phyloP scores from a whole-genome alignment of 2,113 vertebrate genomes.

The Syrrhaptes paradoxus region DNA sequence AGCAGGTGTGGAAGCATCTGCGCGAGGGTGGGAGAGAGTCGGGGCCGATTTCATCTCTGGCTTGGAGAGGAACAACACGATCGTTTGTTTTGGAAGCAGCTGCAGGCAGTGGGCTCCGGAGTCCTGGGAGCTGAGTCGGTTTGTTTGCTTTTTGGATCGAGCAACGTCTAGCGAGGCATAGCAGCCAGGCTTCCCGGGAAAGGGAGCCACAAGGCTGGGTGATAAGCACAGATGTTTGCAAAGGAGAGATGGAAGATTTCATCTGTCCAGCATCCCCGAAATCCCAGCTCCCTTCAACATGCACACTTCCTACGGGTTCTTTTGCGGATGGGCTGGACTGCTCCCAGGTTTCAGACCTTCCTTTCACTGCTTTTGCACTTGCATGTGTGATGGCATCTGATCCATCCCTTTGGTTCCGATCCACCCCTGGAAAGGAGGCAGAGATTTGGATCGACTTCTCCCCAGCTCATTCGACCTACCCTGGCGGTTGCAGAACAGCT shows the following conservation, averaged over 20 bases:
- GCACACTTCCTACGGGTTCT: neutral
- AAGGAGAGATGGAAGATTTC: neutral
- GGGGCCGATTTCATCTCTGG: neutral
- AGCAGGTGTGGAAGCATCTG: conserved; percentile 54
- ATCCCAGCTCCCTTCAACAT: neutral
- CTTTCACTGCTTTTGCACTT: neutral
- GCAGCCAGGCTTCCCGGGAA: conserved; percentile 34
- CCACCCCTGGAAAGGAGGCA: neutral
- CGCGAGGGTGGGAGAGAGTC: neutral
- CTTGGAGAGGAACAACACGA: neutral
- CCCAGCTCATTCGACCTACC: neutral
- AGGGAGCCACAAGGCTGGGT: conserved; percentile 35
- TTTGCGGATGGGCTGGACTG: neutral
- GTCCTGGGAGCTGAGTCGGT: conserved; percentile 45
- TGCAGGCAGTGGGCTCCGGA: conserved; percentile 33
- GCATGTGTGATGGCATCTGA: neutral
- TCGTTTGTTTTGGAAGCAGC: conserved; percentile 55
- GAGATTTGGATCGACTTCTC: neutral
- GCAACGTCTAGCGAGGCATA: conserved; percentile 28
- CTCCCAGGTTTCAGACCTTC: neutral
- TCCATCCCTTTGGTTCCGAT: neutral
- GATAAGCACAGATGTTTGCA: conserved; percentile 5
- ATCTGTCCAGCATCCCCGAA: neutral
- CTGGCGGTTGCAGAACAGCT: neutral
- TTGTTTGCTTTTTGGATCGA: conserved; percentile 47